A percentile compares a stretch with the other conserved stretches of the same genome.
Conservation (phyloP, 64 coral and sea anemone genomes). For the Montipora cactus region DNA sequence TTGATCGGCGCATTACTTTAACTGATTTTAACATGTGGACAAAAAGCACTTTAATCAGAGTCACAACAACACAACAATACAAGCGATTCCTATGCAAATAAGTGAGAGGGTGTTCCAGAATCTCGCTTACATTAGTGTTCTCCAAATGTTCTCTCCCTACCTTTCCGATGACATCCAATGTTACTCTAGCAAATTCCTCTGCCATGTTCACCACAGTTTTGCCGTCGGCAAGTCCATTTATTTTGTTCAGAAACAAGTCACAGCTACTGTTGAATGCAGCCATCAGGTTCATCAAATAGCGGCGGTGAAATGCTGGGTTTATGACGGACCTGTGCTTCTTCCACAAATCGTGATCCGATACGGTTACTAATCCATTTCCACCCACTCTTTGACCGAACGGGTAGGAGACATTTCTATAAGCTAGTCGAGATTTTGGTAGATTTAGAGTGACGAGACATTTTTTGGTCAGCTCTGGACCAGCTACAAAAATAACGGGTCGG, state of each 20-base stretch:
- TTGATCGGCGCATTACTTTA: too few species aligned
- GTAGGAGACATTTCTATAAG: constrained; percentile 24
- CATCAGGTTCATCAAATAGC: constrained; percentile 86
- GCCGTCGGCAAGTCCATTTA: too few species aligned
- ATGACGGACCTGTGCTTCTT: constrained; percentile 47
- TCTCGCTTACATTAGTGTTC: too few species aligned
- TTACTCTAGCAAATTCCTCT: too few species aligned
- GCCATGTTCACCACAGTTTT: too few species aligned
- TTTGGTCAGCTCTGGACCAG: constrained; percentile 49
- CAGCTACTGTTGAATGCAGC: background rate
- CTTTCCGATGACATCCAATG: background rate
- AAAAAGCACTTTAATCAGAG: too few species aligned
- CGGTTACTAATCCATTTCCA: constrained; percentile 63
- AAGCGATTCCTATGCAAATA: too few species aligned
- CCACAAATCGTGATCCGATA: constrained; percentile 53
- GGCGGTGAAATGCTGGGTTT: constrained; percentile 44
- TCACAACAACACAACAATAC: too few species aligned
- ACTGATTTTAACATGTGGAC: too few species aligned
- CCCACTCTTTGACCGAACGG: constrained; percentile 45
- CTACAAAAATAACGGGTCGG: constrained; percentile 24
- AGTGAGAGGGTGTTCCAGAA: too few species aligned
- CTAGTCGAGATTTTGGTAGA: constrained; percentile 13
- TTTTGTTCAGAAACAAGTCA: too few species aligned
- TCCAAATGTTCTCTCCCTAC: too few species aligned
- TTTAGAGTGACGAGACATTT: constrained; percentile 53